Base-by-base conservation (phyloP, 1,140 invertebrate genomes). In the Rhysida immarginata region DNA sequence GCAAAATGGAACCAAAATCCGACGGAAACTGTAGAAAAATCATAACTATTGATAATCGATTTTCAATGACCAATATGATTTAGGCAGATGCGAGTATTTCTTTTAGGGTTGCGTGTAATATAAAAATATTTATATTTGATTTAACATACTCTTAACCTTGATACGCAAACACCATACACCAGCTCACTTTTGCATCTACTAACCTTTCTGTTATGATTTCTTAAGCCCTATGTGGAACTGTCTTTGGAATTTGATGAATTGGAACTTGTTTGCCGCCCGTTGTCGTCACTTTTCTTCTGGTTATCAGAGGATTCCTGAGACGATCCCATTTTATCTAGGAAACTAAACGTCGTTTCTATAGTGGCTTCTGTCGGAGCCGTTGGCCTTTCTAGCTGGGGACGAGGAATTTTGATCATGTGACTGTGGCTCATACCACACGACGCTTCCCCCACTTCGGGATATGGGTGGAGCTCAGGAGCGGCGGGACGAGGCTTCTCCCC, bases 151-250 rank as follows among this genome's bases (percentile, higher is more conserved):
- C n/a, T n/a, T n/a, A n/a, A n/a, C n/a, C n/a, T n/a, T n/a, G n/a
- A n/a, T n/a, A n/a, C n/a, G n/a, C n/a, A n/a, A n/a, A n/a, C n/a
- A n/a, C n/a, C n/a, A n/a, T n/a, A n/a, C n/a, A n/a, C n/a, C n/a
- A n/a, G n/a, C n/a, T n/a, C n/a, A n/a, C n/a, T n/a, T n/a, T n/a
- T n/a, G n/a, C n/a, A n/a, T n/a, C n/a, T n/a, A n/a, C n/a, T n/a
- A n/a, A n/a, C n/a, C n/a, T n/a, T n/a, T n/a, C n/a, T n/a, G n/a
- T n/a, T n/a, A n/a, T n/a, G n/a, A n/a, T n/a, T n/a, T n/a, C n/a
- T n/a, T n/a, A n/a, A n/a, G n/a, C n/a, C 45, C 50, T 55, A 56
- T 5, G 55, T 56, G n/a, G 45, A 56, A 35, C 55, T 56, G 25
- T 56, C 55, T 50, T 42, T 56, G n/a, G 55, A 56, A 23, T 43